Evolutionary conservation across 2,888 invertebrate genomes (phyloP), one percentile per base, ranked within the genome.

Genomic region (Sturmia bella): DNA sequence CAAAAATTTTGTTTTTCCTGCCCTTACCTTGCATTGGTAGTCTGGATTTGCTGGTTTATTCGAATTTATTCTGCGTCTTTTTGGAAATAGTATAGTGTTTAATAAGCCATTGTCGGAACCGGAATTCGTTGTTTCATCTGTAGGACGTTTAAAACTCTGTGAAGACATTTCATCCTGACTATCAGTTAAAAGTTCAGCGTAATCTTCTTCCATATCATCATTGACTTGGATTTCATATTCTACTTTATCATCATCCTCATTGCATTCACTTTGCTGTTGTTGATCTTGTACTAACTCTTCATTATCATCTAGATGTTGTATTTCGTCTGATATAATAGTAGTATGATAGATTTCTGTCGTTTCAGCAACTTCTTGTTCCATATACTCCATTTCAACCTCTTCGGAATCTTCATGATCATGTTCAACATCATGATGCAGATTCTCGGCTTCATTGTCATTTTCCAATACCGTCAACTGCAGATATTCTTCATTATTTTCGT

Each of bases 21-120:
- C 0, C 2, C 13, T 24, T 75, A 88, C 88, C 85, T 84, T 75
- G 56, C 88, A 88, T 66, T 87, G 84, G n/a, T 86, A 78, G 7
- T 85, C 83, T 0, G 86, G 87, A 84, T 88, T 87, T 0, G 74
- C 39, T 0, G 83, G 73, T 77, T 85, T 86, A 70, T 68, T 80
- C 41, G 74, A 39, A 70, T 54, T 70, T 39, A 50, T 48, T 64
- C 61, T 72, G 13, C 64, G 59, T 24, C 54, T 69, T 57, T 21
- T 39, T 39, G 37, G 24, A 59, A 43, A 17, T 19, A 45, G 9
- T n/a, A n/a, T n/a, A n/a, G 76, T 12, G 57, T 64, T 63, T 59
- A 70, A 41, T 41, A 61, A 24, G 15, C 59, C 54, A 48, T 56
- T 63, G 9, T 80, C 74, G 2, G 64, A 61, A 13, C 77, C 76